Conservation (phyloP, 2,113 vertebrate genomes). For the Tyto alba region DNA sequence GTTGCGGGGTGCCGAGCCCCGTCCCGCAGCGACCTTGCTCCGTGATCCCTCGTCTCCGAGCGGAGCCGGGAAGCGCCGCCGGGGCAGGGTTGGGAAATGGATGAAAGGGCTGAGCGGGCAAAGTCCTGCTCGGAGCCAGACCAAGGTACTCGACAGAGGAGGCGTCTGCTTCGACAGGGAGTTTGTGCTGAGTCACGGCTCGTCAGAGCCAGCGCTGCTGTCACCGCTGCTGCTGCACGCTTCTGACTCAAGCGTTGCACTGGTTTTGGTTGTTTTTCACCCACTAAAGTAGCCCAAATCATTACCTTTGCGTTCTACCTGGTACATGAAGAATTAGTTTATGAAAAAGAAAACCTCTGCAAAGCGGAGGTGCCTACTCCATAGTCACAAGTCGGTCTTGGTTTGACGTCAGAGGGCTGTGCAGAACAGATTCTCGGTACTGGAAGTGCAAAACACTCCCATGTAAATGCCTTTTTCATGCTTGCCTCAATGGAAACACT, state of each 20-base stretch:
- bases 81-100: background rate
- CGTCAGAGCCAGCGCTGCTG: background rate
- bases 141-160: background rate
- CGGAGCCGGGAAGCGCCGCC: accelerated
- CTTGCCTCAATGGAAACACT: accelerated
- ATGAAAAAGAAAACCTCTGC: background rate
- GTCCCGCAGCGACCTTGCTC: accelerated
- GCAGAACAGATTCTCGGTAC: accelerated
- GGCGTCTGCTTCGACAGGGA: background rate
- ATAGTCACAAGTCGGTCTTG: background rate
- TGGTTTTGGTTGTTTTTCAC: background rate
- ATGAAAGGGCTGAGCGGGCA: background rate
- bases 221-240: background rate
- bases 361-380: background rate
- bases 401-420: background rate
- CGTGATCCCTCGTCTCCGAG: background rate
- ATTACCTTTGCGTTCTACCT: accelerated
- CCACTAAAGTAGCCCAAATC: background rate
- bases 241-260: background rate
- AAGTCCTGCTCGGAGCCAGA: background rate
- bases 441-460: accelerated
- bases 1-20: background rate
- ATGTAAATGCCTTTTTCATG: accelerated
- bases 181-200: slow-evolving; percentile 30
- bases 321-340: accelerated